These are phyloP conservation scores for Drusus annulatus DNA, from an alignment of 1,140 invertebrate genomes.

Conservation along the genomic window DNA sequence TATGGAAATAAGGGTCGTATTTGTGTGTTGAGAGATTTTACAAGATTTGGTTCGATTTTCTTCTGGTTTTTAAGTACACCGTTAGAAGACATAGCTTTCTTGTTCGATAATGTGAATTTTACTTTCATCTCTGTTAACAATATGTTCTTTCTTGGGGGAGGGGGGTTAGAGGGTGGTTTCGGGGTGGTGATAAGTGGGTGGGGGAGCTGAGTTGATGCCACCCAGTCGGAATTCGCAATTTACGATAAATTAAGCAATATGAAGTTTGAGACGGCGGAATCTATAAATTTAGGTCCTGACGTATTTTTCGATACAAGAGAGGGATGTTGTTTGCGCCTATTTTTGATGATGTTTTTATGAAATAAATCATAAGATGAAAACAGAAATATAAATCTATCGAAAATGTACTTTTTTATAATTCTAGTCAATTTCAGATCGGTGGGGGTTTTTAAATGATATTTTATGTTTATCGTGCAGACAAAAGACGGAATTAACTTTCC, in stretches of 20 bases:
- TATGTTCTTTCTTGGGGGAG: slow-evolving; percentile 30
- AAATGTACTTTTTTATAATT: too few species aligned
- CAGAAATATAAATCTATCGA: too few species aligned
- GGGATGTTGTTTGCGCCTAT: not conserved
- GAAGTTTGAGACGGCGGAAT: slow-evolving; percentile 52
- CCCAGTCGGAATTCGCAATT: slow-evolving; percentile 55
- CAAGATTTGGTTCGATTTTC: slow-evolving; percentile 12
- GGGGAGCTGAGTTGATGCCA: not conserved
- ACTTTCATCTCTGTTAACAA: slow-evolving; percentile 48
- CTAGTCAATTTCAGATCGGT: too few species aligned
- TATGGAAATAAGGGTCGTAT: not conserved
- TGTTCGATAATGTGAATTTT: slow-evolving; percentile 53
- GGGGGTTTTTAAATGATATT: too few species aligned
- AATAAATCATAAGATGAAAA: too few species aligned
- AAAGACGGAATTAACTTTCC: too few species aligned
- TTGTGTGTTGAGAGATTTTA: not conserved
- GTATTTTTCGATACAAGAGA: slow-evolving; percentile 22
- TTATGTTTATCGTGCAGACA: too few species aligned
- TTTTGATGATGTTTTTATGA: not conserved
- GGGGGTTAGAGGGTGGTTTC: slow-evolving; percentile 1
- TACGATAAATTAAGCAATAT: slow-evolving; percentile 59
- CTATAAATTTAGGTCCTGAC: slow-evolving; percentile 48
- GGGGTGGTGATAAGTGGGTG: not conserved
- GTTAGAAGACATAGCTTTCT: slow-evolving; percentile 43
- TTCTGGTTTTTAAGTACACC: slow-evolving; percentile 39